Conservation (phyloP, 2,797 vertebrate species). For the Galaxias olidus region DNA sequence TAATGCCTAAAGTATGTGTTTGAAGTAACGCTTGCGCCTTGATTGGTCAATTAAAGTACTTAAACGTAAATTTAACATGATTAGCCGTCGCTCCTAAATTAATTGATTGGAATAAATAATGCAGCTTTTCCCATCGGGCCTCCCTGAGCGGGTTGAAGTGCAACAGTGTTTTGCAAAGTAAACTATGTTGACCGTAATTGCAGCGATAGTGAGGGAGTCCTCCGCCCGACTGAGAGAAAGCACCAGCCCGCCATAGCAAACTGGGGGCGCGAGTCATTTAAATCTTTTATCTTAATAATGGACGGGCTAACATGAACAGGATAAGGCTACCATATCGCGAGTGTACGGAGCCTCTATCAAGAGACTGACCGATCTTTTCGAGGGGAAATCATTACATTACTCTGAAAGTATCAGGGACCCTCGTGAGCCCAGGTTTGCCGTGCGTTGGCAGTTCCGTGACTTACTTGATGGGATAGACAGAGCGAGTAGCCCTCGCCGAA, state of each 20-base stretch:
- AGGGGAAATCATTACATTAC: slow-evolving; percentile 30
- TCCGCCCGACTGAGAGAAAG: slow-evolving; percentile 44
- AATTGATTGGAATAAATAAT: no score
- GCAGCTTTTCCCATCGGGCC: not conserved
- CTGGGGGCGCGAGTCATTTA: slow-evolving; percentile 34
- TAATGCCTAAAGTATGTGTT: no score
- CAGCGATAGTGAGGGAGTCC: slow-evolving; percentile 35
- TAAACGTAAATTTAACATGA: no score
- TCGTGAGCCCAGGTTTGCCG: slow-evolving; percentile 31
- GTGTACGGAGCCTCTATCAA: slow-evolving; percentile 10
- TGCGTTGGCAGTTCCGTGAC: slow-evolving; percentile 53
- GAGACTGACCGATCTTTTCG: slow-evolving; percentile 2
- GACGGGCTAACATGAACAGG: slow-evolving; percentile 33
- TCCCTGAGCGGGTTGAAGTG: slow-evolving; percentile 18
- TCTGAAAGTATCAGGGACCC: slow-evolving; percentile 24
- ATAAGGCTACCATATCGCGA: slow-evolving; percentile 23
- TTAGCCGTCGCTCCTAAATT: no score
- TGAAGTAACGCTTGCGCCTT: no score
- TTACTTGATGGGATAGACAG: slow-evolving; percentile 42
- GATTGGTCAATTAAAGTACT: no score
- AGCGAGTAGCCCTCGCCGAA: slow-evolving; percentile 24
- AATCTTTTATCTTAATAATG: slow-evolving; percentile 56
- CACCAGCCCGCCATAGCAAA: slow-evolving; percentile 37
- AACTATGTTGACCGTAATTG: slow-evolving; percentile 36
- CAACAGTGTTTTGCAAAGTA: slow-evolving; percentile 46